A percentile compares a stretch with the other conserved stretches of the same genome.
Conservation (phyloP, 2,797 vertebrate species). For the Taenioides sp. region DNA sequence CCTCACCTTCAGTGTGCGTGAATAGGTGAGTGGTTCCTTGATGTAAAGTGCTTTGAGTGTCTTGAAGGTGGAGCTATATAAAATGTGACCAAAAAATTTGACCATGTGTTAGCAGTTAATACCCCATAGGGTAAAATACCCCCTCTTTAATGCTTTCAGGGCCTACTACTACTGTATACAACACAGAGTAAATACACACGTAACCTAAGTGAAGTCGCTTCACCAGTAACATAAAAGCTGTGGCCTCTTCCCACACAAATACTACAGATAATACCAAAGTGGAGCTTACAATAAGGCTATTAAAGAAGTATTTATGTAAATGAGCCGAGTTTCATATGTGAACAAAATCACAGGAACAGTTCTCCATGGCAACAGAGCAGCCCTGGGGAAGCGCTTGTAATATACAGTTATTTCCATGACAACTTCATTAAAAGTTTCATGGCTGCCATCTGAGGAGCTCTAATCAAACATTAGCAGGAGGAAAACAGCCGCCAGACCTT, state of each 20-base stretch:
- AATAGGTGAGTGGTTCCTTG: no score
- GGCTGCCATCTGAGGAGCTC: conserved; percentile 40
- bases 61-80: no score
- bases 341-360: conserved; percentile 41
- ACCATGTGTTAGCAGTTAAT: no score
- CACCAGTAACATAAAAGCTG: not conserved
- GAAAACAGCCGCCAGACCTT: conserved; percentile 43
- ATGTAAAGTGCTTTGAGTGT: no score
- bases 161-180: not conserved
- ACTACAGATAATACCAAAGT: conserved; percentile 9
- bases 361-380: conserved; percentile 63
- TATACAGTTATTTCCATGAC: conserved; percentile 58
- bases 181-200: not conserved
- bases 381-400: conserved; percentile 28
- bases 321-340: conserved; percentile 37
- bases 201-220: not conserved
- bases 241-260: not conserved
- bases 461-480: conserved; percentile 51
- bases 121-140: no score
- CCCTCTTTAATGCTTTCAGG: not conserved
- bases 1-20: no score
- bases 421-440: conserved; percentile 63
- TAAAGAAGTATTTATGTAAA: conserved; percentile 45
- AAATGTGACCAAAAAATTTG: no score
- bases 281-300: conserved; percentile 15